Evolutionary conservation across 1,140 invertebrate species (phyloP), one percentile per base, ranked within the genome.

Genomic region (Drosophila pseudoobscura): DNA sequence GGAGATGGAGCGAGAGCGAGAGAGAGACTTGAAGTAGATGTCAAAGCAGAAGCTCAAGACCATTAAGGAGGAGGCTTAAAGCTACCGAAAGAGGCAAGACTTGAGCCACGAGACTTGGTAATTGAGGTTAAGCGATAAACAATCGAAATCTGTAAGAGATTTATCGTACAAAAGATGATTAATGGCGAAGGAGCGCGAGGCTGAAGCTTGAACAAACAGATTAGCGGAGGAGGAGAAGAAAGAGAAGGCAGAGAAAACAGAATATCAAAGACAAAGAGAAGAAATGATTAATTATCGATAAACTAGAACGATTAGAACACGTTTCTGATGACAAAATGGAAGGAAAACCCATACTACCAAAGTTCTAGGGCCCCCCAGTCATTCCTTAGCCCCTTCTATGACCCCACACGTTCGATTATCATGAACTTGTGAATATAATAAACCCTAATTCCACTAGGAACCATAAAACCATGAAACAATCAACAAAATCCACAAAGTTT

Each of bases 1-100:
- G 3, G 0, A 31, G 7, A 9, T 0, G 9, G 2, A 31, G 31
- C 9, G 31, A 9, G 29, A 8, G 1, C 0, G 29, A 7, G 29
- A 31, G 29, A n/a, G 8, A n/a, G 29, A 46, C 63, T 61, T 65
- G 51, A 65, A 51, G 63, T 65, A 65, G 60, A 65, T 64, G 60
- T 65, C 63, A 64, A 31, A 46, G 35, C 35, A 39, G 35, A 13
- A 5, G 8, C 11, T 24, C 4, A 20, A 15, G 60, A 65, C 35
- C 47, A 65, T 66, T 53, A 66, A 24, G 20, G 61, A 26, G 13
- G 11, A 39, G 11, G 5, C 35, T 39, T 39, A 4, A 13, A 39
- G 35, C 35, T 39, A 35, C 31, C 9, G 31, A 35, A 11, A 4
- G 31, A 35, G 11, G 11, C 1, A 4, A 13, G 35, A 39, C 35